Base-by-base conservation (phyloP, 92 coral and sea anemone genomes). In the Pocillopora grandis region DNA sequence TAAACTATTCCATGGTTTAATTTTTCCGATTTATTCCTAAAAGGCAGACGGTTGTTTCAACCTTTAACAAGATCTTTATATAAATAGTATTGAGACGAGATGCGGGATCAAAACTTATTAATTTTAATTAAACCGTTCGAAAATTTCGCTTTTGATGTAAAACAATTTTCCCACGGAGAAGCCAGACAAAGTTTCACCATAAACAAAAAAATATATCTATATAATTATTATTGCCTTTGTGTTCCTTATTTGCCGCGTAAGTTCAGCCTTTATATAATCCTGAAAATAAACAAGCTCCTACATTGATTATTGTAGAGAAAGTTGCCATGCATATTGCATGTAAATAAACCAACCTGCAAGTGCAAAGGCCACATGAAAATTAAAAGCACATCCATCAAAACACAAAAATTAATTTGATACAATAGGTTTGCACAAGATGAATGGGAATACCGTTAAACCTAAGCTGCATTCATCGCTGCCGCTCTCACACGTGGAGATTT, bases 401-500 rank as follows among this genome's bases (percentile, higher is more conserved):
- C 52, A 68, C 16, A 68, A 35, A 35, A 68, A 31, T 13, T 14
- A 17, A 68, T 13, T 33, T 2, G 33, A 35, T 2, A 19, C 15
- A 2, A 35, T 31, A 68, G 18, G 27, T 42, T 42, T 3, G 72
- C 19, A 7, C 23, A 64, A 9, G 2, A 64, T 8, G 48, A 66
- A 37, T 17, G 36, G 27, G 10, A 1, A 33, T 19, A 66, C 36
- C 23, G 33, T 13, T 14, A 23, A 7, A 68, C 7, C 17, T 0
- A 42, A 33, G 9, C 73, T 68, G 73, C 16, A 33, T 68, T 17
- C 33, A 68, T 12, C 55, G 49, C 42, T 23, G 27, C 10, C 73
- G 21, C 36, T 65, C 23, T 18, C 49, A 33, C 75, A 79, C 84
- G 75, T 79, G 84, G 63, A 79, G 52, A 42, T 3, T 42, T 42